Percentiles rank a stretch among this genome's conserved stretches.
Conservation (phyloP, 2,888 invertebrate species). For the Pseudococcus longispinus region DNA sequence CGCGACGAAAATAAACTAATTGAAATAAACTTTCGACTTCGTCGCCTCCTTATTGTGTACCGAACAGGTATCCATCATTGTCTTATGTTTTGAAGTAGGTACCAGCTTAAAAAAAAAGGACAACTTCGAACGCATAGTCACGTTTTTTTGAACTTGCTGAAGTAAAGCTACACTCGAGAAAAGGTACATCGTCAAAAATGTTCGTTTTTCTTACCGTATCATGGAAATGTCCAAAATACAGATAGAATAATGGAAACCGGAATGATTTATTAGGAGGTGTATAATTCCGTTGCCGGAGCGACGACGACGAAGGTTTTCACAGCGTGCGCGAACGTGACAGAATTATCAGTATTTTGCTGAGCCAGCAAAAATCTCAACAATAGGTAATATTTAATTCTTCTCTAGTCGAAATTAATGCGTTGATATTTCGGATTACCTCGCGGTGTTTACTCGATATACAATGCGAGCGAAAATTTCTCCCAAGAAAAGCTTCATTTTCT, state of each 20-base stretch:
- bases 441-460: background rate
- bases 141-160: background rate
- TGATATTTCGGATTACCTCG: background rate
- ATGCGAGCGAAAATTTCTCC: background rate
- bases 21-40: slow-evolving; percentile 4
- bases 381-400: slow-evolving; percentile 19
- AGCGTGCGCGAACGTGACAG: background rate
- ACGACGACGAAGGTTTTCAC: background rate
- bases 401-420: background rate
- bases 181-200: background rate
- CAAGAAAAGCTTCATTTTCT: background rate
- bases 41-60: background rate
- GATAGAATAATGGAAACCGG: background rate
- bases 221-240: background rate
- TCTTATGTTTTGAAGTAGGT: background rate
- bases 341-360: background rate
- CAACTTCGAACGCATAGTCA: background rate
- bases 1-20: background rate
- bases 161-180: background rate
- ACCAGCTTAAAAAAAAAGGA: background rate
- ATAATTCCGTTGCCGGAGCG: slow-evolving; percentile 1
- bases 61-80: background rate
- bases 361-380: background rate
- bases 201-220: background rate
- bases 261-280: background rate